A percentile compares a stretch with the other conserved stretches of the same genome.
These are phyloP conservation scores for Odontesthes bonariensis DNA, from an alignment of 2,113 vertebrate species.

Conservation along the genomic window DNA sequence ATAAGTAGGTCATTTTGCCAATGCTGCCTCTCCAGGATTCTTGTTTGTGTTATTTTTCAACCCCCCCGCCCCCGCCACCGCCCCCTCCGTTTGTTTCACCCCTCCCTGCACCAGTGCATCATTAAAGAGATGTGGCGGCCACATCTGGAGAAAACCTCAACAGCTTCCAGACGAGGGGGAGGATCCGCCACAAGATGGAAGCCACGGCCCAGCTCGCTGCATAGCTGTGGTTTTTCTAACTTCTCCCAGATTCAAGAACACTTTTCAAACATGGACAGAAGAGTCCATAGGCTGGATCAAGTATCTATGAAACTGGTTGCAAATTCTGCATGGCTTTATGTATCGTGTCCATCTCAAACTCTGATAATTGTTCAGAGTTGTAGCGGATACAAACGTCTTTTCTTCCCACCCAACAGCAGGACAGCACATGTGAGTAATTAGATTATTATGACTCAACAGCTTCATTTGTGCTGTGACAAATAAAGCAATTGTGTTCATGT, in stretches of 20 bases:
- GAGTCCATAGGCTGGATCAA: neutral
- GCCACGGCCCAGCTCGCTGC: slow-evolving; percentile 60
- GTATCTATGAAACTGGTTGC: slow-evolving; percentile 9
- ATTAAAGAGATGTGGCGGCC: slow-evolving; percentile 52
- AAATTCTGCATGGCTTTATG: neutral
- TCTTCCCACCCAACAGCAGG: slow-evolving; percentile 24
- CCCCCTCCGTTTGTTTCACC: slow-evolving; percentile 37
- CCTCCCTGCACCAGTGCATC: slow-evolving; percentile 37
- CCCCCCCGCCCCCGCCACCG: too few species aligned
- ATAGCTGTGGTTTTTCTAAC: slow-evolving; percentile 72
- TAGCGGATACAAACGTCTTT: neutral
- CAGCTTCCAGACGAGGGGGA: slow-evolving; percentile 73
- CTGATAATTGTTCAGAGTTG: neutral
- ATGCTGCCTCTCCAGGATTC: neutral
- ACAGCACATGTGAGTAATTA: slow-evolving; percentile 15
- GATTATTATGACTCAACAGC: slow-evolving; percentile 34
- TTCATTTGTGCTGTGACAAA: slow-evolving; percentile 31
- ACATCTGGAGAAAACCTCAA: slow-evolving; percentile 78
- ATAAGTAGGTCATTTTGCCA: neutral
- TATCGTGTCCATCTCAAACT: neutral
- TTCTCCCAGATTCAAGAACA: slow-evolving; percentile 40
- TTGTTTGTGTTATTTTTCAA: slow-evolving; percentile 38
- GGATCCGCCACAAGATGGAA: slow-evolving; percentile 56
- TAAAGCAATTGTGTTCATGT: slow-evolving; percentile 15
- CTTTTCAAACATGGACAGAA: slow-evolving; percentile 20